These are phyloP conservation scores for Archips xylosteana DNA, from an alignment of 2,888 invertebrate genomes.

Conservation along the genomic window DNA sequence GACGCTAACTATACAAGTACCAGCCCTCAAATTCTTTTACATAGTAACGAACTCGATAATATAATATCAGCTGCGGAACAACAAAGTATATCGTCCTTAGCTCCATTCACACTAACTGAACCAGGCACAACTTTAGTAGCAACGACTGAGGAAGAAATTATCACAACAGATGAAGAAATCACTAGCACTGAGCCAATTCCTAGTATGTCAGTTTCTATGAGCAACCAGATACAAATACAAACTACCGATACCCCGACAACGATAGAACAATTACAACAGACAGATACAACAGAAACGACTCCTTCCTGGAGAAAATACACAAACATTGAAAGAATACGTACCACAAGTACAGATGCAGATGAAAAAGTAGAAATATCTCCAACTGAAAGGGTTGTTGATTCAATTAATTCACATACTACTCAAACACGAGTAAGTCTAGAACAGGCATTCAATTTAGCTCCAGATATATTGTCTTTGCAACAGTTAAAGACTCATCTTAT, in stretches of 20 bases:
- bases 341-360: conserved; percentile 35
- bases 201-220: neutral
- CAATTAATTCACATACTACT: conserved; percentile 55
- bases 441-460: conserved; percentile 51
- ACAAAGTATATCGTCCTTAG: neutral
- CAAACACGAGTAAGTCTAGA: conserved; percentile 53
- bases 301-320: conserved; percentile 46
- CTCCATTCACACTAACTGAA: neutral
- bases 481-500: conserved; percentile 53
- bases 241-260: conserved; percentile 2
- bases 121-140: neutral
- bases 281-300: conserved; percentile 9
- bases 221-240: neutral
- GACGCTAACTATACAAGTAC: neutral
- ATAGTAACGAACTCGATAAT: neutral
- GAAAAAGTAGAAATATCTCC: conserved; percentile 45
- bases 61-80: neutral
- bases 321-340: conserved; percentile 56
- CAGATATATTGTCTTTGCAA: conserved; percentile 57
- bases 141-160: neutral
- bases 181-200: neutral
- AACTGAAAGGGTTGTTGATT: conserved; percentile 49
- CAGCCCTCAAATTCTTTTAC: neutral
- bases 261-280: neutral
- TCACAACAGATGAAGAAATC: neutral